These are phyloP conservation scores for Nannoperca obscura DNA, from an alignment of 2,797 vertebrate species.

Conservation along the genomic window DNA sequence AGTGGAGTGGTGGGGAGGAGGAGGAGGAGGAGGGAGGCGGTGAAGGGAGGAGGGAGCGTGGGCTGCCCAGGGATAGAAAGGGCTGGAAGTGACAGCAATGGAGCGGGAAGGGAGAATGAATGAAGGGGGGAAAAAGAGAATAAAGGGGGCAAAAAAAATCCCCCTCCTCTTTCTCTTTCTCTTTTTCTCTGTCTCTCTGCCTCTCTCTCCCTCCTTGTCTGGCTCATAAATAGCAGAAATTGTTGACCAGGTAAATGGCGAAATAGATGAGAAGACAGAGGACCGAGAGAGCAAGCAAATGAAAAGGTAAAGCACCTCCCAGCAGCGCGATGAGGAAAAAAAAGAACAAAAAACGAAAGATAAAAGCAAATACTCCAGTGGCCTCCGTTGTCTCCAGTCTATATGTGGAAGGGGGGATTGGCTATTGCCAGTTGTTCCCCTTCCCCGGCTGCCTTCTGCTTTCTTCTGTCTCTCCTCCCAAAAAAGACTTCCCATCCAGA, in stretches of 20 bases:
- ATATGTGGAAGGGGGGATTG: slow-evolving; percentile 80
- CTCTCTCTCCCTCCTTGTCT: slow-evolving; percentile 76
- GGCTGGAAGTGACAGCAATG: slow-evolving; percentile 74
- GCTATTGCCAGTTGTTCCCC: slow-evolving; percentile 81
- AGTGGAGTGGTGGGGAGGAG: slow-evolving; percentile 50
- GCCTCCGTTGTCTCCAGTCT: slow-evolving; percentile 85
- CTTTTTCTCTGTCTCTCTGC: slow-evolving; percentile 74
- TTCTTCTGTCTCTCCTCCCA: slow-evolving; percentile 80
- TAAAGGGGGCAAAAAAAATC: slow-evolving; percentile 66
- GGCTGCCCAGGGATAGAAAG: slow-evolving; percentile 71
- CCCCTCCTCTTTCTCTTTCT: slow-evolving; percentile 76
- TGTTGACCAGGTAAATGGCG: slow-evolving; percentile 88
- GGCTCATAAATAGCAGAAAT: slow-evolving; percentile 86
- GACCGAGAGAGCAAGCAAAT: slow-evolving; percentile 84
- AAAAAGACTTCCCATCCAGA: slow-evolving; percentile 85
- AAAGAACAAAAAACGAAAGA: slow-evolving; percentile 87
- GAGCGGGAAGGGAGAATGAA: slow-evolving; percentile 67
- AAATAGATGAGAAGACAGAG: slow-evolving; percentile 87
- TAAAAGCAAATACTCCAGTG: slow-evolving; percentile 86
- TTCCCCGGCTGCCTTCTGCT: slow-evolving; percentile 81
- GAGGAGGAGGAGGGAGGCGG: slow-evolving; percentile 32
- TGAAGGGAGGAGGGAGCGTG: slow-evolving; percentile 66
- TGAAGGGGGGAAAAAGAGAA: slow-evolving; percentile 58
- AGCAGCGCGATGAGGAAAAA: slow-evolving; percentile 87
- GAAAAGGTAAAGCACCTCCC: slow-evolving; percentile 85